Conservation (phyloP, 1,140 invertebrate genomes). For the Metopolophium dirhodum region DNA sequence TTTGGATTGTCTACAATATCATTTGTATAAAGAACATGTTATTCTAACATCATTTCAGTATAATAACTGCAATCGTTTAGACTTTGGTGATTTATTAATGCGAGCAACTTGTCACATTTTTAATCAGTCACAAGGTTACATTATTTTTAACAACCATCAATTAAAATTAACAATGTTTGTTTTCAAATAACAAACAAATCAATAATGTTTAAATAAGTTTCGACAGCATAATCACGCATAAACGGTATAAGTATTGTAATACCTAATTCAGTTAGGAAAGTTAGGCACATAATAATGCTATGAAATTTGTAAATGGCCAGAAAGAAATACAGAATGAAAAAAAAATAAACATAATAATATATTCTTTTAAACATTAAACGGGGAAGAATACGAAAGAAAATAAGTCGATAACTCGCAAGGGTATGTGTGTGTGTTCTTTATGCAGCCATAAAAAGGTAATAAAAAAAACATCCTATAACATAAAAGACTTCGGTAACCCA, state of each 20-base stretch:
- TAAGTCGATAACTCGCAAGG: conserved; percentile 34
- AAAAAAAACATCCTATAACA: conserved; percentile 21
- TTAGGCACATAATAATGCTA: neutral
- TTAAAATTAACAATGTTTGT: neutral
- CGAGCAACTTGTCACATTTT: neutral
- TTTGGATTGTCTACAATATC: neutral
- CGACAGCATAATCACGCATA: neutral
- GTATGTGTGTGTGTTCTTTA: conserved; percentile 17
- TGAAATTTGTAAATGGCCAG: neutral
- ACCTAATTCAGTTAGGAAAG: neutral
- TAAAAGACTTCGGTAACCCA: conserved; percentile 27
- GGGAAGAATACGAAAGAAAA: conserved; percentile 24
- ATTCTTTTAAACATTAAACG: conserved; percentile 24
- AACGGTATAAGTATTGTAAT: neutral
- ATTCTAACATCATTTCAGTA: neutral
- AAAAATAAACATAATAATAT: neutral
- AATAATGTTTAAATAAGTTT: neutral
- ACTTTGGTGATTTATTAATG: conserved; percentile 3
- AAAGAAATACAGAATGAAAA: neutral
- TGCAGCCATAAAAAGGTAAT: conserved; percentile 46
- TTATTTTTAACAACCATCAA: neutral
- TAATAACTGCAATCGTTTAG: neutral
- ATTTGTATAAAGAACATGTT: neutral
- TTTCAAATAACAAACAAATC: conserved; percentile 20
- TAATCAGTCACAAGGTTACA: neutral